Conservation (phyloP, 2,113 vertebrate species). For the Upupa epops region DNA sequence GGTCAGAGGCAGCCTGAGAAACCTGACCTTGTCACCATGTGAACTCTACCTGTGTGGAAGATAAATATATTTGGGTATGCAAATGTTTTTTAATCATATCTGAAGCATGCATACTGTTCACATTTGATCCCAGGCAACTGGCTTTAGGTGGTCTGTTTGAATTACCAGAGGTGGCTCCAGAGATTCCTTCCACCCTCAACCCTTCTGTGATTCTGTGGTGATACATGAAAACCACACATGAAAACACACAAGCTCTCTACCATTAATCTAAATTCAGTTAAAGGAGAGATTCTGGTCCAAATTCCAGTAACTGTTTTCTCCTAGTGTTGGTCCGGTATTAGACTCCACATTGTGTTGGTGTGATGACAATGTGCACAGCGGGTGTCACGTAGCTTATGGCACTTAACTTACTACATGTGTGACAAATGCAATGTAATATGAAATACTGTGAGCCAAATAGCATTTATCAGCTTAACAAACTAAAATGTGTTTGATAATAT, state of each 20-base stretch:
- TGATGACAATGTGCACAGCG: background rate
- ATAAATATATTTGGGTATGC: background rate
- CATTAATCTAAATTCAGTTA: background rate
- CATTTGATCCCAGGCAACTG: background rate
- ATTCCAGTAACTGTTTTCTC: background rate
- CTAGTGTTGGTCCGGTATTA: background rate
- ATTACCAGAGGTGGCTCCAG: background rate
- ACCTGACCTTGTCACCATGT: background rate
- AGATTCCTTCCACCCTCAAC: background rate
- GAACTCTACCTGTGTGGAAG: background rate
- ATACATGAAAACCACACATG: background rate
- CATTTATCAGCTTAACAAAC: background rate
- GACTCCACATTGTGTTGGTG: background rate
- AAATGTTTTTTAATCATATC: background rate
- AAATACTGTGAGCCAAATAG: background rate
- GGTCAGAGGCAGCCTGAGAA: slow-evolving; percentile 3
- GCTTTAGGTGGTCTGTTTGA: background rate
- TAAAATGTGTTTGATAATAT: background rate
- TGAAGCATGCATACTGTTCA: background rate
- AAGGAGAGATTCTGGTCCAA: background rate
- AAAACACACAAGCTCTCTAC: background rate
- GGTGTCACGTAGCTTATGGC: background rate
- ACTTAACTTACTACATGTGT: background rate
- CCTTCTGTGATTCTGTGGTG: background rate
- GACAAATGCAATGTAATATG: background rate